Evolutionary conservation across 2,113 vertebrate genomes (phyloP), one percentile per base, ranked within the genome.

Genomic region (Apteryx owenii): DNA sequence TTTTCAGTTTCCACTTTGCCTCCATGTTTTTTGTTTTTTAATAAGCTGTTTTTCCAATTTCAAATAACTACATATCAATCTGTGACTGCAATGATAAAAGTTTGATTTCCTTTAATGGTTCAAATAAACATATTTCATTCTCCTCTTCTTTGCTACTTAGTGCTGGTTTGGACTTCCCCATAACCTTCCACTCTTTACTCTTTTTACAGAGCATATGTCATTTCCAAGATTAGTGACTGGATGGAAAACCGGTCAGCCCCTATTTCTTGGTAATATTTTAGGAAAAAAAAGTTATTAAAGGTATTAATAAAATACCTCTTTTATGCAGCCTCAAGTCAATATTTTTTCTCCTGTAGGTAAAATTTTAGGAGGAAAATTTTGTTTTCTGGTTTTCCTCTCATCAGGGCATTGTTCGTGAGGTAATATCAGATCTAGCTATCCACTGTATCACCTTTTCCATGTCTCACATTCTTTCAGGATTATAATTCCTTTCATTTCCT

Each of bases 401-500:
- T 71, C 17, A 56, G 53, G 33, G 40, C 62, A 83, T 66, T 48
- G 12, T 85, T 90, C 73, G 31, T 50, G 68, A 85, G 79, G 69
- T 71, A 64, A 71, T 54, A 66, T 36, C 28, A 72, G n/a, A 51
- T 76, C 60, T 70, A 84, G 50, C 40, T 85, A 44, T 42, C 58
- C 46, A 65, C 28, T 79, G 36, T 36, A 38, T 88, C 78, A 64
- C 71, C 69, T 84, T 90, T 95, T 78, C 91, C 69, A 70, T 7
- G 36, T 93, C 87, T 53, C 88, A 93, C 81, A 85, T 90, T 93
- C 66, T 88, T 92, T 53, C 82, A 65, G 71, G 75, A 51, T 84
- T 86, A 84, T 96, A 96, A 97, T 96, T 91, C 87, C 42, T 95
- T 95, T 93, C 31, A 88, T 94, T 97, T 97, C 93, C 81, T 94